A percentile compares a stretch with the other conserved stretches of the same genome.
Conservation (phyloP, 2,888 invertebrate species). For the Lasioglossum vierecki region DNA sequence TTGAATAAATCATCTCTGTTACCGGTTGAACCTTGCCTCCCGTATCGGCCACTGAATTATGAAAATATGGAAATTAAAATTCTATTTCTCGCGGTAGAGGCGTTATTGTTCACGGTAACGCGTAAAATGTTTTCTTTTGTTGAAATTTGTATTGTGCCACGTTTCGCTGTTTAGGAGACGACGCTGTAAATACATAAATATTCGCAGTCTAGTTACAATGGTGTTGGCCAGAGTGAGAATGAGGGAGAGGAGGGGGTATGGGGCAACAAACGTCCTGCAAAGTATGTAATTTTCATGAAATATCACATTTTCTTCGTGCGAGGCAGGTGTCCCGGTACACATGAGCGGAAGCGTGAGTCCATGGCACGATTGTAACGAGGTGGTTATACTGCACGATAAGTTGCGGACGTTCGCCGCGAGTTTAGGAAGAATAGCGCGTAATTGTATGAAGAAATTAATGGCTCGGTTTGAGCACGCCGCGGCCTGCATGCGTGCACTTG, state of each 20-base stretch:
- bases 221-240: not conserved
- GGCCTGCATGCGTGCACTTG: not conserved
- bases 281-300: slow-evolving; percentile 9
- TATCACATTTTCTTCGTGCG: slow-evolving; percentile 5
- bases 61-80: slow-evolving; percentile 5
- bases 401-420: not conserved
- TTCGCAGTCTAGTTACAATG: not conserved
- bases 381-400: not conserved
- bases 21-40: not conserved
- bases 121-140: not conserved
- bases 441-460: slow-evolving; percentile 3
- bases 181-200: not conserved
- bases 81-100: not conserved
- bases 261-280: not conserved
- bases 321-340: slow-evolving; percentile 6
- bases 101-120: not conserved
- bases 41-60: not conserved
- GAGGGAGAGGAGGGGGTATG: not conserved
- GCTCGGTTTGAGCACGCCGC: not conserved
- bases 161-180: not conserved
- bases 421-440: not conserved
- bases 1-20: not conserved
- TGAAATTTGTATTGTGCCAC: slow-evolving; percentile 1
- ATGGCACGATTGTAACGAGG: slow-evolving; percentile 7
- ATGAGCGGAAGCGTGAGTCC: not conserved